Evolutionary conservation across 2,888 invertebrate species (phyloP).

Genomic region (Synergus umbraculus): DNA sequence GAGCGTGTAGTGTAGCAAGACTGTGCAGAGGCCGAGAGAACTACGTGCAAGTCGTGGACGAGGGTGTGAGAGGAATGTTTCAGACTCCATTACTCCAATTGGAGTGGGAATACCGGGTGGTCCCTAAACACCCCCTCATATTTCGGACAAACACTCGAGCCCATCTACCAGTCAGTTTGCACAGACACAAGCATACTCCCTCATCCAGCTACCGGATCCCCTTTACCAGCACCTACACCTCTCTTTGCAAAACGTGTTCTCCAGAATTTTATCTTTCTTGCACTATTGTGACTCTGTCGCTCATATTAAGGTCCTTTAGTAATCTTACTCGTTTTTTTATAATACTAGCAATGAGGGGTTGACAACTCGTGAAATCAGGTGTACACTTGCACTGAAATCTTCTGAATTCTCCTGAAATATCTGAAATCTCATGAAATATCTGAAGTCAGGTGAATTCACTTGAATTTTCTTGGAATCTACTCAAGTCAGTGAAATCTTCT

Average conservation of each 20-base stretch:
- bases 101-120: slow-evolving; percentile 71
- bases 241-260: not conserved
- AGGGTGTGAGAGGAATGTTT: slow-evolving; percentile 64
- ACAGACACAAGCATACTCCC: not conserved
- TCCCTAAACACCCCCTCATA: slow-evolving; percentile 71
- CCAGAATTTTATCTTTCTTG: not conserved
- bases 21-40: not conserved
- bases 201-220: not conserved
- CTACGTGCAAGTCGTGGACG: not conserved
- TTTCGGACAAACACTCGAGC: slow-evolving; percentile 66
- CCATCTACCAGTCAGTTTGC: slow-evolving; percentile 15
- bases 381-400: no score
- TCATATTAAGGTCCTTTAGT: not conserved
- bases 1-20: not conserved
- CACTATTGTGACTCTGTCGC: not conserved
- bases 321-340: no score
- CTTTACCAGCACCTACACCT: no score
- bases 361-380: no score
- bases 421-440: no score
- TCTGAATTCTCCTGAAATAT: no score
- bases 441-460: no score
- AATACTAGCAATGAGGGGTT: no score
- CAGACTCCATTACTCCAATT: slow-evolving; percentile 75
- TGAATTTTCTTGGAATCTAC: no score
- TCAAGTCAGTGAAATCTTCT: no score